Base-by-base conservation (phyloP, 2,113 vertebrate species). In the Sylvilagus bachmani region DNA sequence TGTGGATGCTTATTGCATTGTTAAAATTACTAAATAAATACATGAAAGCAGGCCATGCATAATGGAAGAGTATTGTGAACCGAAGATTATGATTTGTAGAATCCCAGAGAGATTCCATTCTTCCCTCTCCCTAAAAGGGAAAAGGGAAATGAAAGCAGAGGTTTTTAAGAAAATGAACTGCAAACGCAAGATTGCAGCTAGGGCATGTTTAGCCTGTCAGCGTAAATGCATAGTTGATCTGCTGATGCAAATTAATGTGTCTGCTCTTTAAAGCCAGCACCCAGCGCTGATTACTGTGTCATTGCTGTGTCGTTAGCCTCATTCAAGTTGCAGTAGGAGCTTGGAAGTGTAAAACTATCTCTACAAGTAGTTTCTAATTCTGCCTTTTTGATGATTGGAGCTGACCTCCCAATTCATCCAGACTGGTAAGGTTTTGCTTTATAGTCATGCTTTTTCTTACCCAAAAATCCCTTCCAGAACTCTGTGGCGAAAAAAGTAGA, bases 301-400 rank as follows among this genome's bases (percentile, higher is more conserved):
- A 21, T 33, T 69, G 38, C 55, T 71, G 19, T 27, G 13, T 77
- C 7, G 0, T 78, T 73, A 53, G 58, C 31, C 49, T 92, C 51
- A 36, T 86, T 78, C 55, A 36, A 38, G 33, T 73, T 62, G 69
- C 5, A 51, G n/a, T 70, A 16, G 24, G 29, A 44, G 90, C 36
- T 80, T 80, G 64, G 73, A 86, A 44, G 22, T 86, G 93, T 85
- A 61, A 92, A 80, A 27, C 71, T n/a, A 27, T 90, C 58, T 93
- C 90, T 62, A 58, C 1, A 49, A 29, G 31, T 75, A 66, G 77
- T 93, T 91, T 88, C 71, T 80, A 79, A 87, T 80, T 86, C 75
- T 61, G 58, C 19, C 16, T 73, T 79, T 86, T 74, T 61, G 33
- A 19, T 95, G 19, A 73, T 89, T 29, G 55, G 89, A 75, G 13